Conservation (phyloP, 53 echinoderm and acorn worm genomes). For the Mesocentrotus franciscanus region DNA sequence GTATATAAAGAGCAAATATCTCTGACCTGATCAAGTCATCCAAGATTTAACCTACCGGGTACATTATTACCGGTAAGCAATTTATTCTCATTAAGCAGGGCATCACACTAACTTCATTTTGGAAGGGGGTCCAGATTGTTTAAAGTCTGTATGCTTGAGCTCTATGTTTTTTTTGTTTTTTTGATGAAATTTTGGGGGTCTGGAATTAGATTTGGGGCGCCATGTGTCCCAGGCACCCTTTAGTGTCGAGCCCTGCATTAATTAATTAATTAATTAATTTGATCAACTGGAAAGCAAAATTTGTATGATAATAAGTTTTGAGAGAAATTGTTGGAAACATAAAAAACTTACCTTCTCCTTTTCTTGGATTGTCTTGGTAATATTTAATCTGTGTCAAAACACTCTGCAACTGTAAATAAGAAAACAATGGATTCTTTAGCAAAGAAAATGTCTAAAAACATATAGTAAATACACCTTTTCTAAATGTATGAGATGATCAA, state of each 20-base stretch:
- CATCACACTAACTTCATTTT: too few relatives aligned
- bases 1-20: not conserved
- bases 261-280: not conserved
- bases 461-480: not conserved
- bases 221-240: too few relatives aligned
- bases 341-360: conserved; percentile 56
- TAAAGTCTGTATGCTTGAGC: too few relatives aligned
- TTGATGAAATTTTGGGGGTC: too few relatives aligned
- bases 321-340: not conserved
- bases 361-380: conserved; percentile 83
- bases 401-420: conserved; percentile 73
- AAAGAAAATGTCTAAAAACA: not conserved
- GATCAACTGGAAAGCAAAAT: not conserved
- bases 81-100: too few relatives aligned
- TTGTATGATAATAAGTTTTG: not conserved
- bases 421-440: not conserved
- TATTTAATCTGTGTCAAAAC: conserved; percentile 78
- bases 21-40: not conserved
- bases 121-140: too few relatives aligned
- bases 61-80: too few relatives aligned
- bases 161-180: too few relatives aligned
- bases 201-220: too few relatives aligned
- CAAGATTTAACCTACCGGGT: too few relatives aligned
- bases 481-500: too few relatives aligned
- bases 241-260: too few relatives aligned